phyloP scores from a whole-genome alignment of 1,140 invertebrate species.

The Acromyrmex echinatior region DNA sequence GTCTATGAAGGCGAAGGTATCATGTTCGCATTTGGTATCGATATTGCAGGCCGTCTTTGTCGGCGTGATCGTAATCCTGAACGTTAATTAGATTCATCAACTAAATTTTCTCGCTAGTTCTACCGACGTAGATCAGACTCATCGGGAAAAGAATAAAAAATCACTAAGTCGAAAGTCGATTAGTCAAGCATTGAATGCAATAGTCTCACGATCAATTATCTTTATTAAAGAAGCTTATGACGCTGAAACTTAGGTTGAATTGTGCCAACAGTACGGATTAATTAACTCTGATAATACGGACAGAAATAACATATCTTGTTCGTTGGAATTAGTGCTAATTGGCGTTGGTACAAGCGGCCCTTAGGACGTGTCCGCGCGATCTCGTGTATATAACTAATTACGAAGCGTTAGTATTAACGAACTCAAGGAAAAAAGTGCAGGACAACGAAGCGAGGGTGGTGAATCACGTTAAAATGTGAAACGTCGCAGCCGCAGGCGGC shows the following conservation, averaged over 20 bases:
- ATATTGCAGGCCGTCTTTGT: slow-evolving; percentile 17
- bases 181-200: slow-evolving; percentile 3
- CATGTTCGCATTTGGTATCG: slow-evolving; percentile 4
- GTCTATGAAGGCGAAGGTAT: slow-evolving; percentile 16
- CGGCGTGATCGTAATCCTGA: slow-evolving; percentile 17
- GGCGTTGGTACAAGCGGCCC: slow-evolving; percentile 6
- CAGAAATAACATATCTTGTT: slow-evolving; percentile 46
- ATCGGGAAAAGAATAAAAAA: slow-evolving; percentile 1
- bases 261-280: slow-evolving; percentile 5
- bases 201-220: slow-evolving; percentile 30
- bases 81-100: slow-evolving; percentile 35
- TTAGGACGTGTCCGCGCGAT: slow-evolving; percentile 14
- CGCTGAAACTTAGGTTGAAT: not conserved
- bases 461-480: slow-evolving; percentile 37
- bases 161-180: slow-evolving; percentile 45
- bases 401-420: slow-evolving; percentile 32
- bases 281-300: slow-evolving; percentile 22
- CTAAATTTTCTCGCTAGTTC: slow-evolving; percentile 4
- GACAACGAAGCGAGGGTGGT: not conserved
- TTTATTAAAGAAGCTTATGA: slow-evolving; percentile 38
- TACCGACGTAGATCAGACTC: not conserved
- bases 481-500: slow-evolving; percentile 40
- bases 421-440: not conserved
- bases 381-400: slow-evolving; percentile 16
- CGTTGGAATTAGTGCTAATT: slow-evolving; percentile 43